Conservation (phyloP, 2,797 vertebrate species). For the Leptodactylus fallax region DNA sequence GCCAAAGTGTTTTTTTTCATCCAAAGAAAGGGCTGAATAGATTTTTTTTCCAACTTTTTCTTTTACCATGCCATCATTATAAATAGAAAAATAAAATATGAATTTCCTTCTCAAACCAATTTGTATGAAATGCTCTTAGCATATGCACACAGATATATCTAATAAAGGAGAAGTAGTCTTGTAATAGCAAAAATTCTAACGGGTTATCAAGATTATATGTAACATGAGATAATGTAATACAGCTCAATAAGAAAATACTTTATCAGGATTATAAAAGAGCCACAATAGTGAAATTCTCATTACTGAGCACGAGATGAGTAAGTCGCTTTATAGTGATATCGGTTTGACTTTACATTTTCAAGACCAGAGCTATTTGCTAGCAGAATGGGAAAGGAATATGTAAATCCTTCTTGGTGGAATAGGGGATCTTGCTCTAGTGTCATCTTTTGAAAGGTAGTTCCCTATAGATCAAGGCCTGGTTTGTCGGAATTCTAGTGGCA, state of each 20-base stretch:
- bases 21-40: too few species aligned
- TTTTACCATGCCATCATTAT: not conserved
- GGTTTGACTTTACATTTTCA: not conserved
- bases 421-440: too few species aligned
- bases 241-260: not conserved
- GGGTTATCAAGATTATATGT: not conserved
- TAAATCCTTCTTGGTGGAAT: not conserved
- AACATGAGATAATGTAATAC: not conserved
- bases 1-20: too few species aligned
- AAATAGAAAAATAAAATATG: not conserved
- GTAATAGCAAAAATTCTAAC: not conserved
- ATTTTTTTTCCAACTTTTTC: not conserved
- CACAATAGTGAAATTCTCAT: not conserved
- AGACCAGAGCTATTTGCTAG: not conserved
- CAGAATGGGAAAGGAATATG: not conserved
- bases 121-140: slow-evolving; percentile 1
- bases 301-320: not conserved
- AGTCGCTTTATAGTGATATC: too few species aligned
- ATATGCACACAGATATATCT: slow-evolving; percentile 12
- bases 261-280: not conserved
- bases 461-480: too few species aligned
- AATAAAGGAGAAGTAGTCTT: not conserved
- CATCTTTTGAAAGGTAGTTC: too few species aligned
- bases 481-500: too few species aligned
- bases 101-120: not conserved